A percentile compares a stretch with the other conserved stretches of the same genome.
These are phyloP conservation scores for Timandra comae DNA, from an alignment of 2,888 invertebrate species.

Conservation along the genomic window DNA sequence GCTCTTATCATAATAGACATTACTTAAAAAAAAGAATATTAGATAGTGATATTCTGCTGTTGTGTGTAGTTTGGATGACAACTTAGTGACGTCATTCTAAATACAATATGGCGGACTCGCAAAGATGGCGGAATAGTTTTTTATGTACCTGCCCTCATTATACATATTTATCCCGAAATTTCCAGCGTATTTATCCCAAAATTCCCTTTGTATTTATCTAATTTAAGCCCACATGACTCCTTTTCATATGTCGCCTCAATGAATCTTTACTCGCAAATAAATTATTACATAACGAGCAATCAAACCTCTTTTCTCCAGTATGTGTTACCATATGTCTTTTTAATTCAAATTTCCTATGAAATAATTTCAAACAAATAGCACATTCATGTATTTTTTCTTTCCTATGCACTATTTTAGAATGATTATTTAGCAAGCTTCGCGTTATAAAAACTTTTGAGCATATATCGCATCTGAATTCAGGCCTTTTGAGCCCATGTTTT, in stretches of 20 bases:
- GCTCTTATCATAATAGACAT: neutral
- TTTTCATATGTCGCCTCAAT: constrained; percentile 49
- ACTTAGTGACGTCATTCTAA: neutral
- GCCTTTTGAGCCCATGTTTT: constrained; percentile 43
- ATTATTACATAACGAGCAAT: constrained; percentile 44
- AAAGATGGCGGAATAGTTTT: neutral
- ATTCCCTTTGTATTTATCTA: neutral
- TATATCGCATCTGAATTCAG: constrained; percentile 44
- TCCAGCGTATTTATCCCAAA: neutral
- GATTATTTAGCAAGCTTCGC: constrained; percentile 52
- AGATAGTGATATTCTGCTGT: neutral
- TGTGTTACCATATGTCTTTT: constrained; percentile 51
- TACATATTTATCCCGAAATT: neutral
- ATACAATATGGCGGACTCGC: too few relatives aligned
- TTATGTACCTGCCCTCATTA: neutral
- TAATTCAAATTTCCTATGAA: constrained; percentile 57
- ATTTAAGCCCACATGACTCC: constrained; percentile 33
- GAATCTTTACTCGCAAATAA: constrained; percentile 57
- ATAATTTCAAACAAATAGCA: constrained; percentile 49
- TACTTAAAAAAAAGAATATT: neutral
- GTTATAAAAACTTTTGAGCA: constrained; percentile 56
- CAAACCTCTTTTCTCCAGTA: constrained; percentile 50
- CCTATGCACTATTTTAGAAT: constrained; percentile 54
- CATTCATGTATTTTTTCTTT: constrained; percentile 58
- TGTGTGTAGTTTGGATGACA: neutral